Base-by-base conservation (phyloP, 1,140 invertebrate species). In the Zaprionus africanus region DNA sequence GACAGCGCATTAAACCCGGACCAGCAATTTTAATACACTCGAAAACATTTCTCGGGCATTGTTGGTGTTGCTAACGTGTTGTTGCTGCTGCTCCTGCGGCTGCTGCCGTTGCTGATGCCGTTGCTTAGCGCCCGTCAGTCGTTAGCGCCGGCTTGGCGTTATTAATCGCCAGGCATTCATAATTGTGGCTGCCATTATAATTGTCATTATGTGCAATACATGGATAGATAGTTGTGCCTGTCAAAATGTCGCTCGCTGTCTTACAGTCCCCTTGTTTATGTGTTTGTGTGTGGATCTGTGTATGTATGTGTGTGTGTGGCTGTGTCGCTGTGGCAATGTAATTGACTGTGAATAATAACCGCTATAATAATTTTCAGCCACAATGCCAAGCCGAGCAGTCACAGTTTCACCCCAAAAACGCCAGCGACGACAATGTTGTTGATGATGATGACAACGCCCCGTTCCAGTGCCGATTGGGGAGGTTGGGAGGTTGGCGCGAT, bases 311-410 rank as follows among this genome's bases (percentile, higher is more conserved):
- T 77, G 36, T 83, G 34, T 80, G 62, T 54, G 49, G 65, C 41
- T 76, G 65, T 80, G 53, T 87, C 54, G 74, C 68, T 81, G 68
- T 72, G 85, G 78, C 81, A 82, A 90, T 90, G 85, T 90, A 90
- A 90, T 90, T 90, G 85, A 90, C 85, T 90, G 85, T 90, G 85
- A 90, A 90, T 90, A 90, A 90, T 90, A 90, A 90, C 85, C 85
- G 85, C 85, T 90, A 90, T 90, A 90, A 90, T 90, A 90, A 90
- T 90, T 90, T 90, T 90, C 85, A 90, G 84, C 85, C 81, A 78
- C 77, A 78, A 80, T 70, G 65, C 77, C 54, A 64, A 59, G 67
- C 41, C 43, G 51, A 71, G 65, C 76, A 76, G 64, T 56, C 31
- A 63, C 65, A 68, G 68, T 67, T 53, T 66, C 82, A 63, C 76